Base-by-base conservation (phyloP, 2,797 vertebrate species). In the Scyliorhinus canicula region DNA sequence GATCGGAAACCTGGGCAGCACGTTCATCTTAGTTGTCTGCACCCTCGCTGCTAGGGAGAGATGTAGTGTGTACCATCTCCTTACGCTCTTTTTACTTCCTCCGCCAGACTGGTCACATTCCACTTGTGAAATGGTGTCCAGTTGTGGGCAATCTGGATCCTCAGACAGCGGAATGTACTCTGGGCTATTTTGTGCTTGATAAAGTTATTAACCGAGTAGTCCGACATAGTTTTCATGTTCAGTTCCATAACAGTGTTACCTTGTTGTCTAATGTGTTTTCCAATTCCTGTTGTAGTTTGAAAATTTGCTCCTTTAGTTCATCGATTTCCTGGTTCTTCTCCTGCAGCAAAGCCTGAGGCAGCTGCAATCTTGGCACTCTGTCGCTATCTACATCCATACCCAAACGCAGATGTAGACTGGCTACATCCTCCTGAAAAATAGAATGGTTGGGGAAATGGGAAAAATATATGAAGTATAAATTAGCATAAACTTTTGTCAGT, bases 311-410 rank as follows among this genome's bases (percentile, higher is more conserved):
- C 95, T 96, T 98, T 95, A 98, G 97, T 91, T 98, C 97, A 96
- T 98, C 97, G 0, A 98, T 98, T 97, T 98, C 98, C 52, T 98
- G 97, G 96, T 99, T 99, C 96, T 98, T 99, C 96, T 98, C 98
- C 95, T 98, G 95, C 84, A 99, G 97, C 60, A 99, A 97, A 0
- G 97, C 98, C 96, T 98, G 97, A 50, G 98, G 97, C 79, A 98
- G 97, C 24, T 96, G 96, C 96, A 96, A 95, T 95, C 95, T 60
- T 86, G 96, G 95, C 52, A 95, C 11, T 67, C 96, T 95, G 40
- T 95, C 63, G 82, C 96, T 55, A 16, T 31, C 90, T 24, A 74
- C 95, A 3, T 96, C 95, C 95, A 95, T 95, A 97, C 96, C 95
- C 97, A 95, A 90, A 14, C 84, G n/a, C 35, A 44, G 95, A 95